Conservation (phyloP, 2,888 invertebrate genomes). For the Muscina levida region DNA sequence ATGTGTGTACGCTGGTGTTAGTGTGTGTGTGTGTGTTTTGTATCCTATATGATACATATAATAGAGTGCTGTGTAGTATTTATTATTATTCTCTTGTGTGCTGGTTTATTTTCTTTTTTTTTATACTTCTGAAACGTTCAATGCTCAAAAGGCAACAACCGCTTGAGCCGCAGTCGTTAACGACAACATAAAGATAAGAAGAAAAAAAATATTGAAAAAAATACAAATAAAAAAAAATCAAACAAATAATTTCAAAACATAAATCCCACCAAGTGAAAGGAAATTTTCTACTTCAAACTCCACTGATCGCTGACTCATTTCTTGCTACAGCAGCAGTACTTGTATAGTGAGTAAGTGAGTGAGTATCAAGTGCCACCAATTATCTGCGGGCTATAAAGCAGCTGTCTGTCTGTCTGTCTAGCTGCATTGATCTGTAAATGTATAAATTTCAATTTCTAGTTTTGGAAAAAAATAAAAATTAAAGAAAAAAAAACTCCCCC, state of each 20-base stretch:
- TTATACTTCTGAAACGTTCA: too few species aligned
- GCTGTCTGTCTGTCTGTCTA: neutral
- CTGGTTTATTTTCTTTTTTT: too few species aligned
- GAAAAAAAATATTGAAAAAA: neutral
- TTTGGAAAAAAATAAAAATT: neutral
- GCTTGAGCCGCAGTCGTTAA: neutral
- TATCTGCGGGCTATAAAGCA: neutral
- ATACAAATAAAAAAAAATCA: neutral
- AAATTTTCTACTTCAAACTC: conserved; percentile 3
- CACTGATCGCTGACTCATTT: conserved; percentile 5
- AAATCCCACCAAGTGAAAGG: conserved; percentile 18
- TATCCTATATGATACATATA: too few species aligned
- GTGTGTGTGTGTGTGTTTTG: neutral
- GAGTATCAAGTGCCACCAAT: neutral
- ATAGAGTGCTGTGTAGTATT: too few species aligned
- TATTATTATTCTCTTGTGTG: too few species aligned
- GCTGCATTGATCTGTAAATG: too few species aligned
- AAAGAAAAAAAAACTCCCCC: neutral
- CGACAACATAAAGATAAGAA: neutral
- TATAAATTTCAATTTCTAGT: conserved; percentile 3
- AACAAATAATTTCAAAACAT: conserved; percentile 4
- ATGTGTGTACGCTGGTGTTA: neutral
- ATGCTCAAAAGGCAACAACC: conserved; percentile 18
- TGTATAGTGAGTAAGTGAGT: neutral
- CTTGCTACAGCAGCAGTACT: neutral